Percentiles rank a stretch among this genome's conserved stretches.
phyloP scores from a whole-genome alignment of 2,797 vertebrate genomes.

The Corythornis leucogaster region DNA sequence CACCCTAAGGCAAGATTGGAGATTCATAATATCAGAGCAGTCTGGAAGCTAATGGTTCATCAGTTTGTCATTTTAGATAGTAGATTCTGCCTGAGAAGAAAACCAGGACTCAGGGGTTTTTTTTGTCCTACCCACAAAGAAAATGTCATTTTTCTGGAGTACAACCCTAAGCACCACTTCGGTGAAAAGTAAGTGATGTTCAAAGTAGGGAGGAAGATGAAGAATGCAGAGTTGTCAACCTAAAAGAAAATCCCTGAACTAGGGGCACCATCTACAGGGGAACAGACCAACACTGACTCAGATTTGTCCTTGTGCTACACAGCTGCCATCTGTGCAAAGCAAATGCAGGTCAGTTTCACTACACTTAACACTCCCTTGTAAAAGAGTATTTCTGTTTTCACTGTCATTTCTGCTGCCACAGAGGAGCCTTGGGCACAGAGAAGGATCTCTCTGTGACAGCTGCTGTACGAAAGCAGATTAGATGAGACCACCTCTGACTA shows the following conservation, averaged over 20 bases:
- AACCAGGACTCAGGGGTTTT: background rate
- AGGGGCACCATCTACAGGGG: slow-evolving; percentile 72
- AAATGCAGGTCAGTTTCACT: background rate
- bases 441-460: background rate
- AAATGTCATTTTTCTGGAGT: background rate
- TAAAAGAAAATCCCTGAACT: slow-evolving; percentile 46
- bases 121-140: background rate
- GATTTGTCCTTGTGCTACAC: background rate
- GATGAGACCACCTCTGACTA: slow-evolving; percentile 3
- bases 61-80: background rate
- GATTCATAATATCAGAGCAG: background rate
- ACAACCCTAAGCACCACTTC: background rate
- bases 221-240: background rate
- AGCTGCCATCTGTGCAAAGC: slow-evolving; percentile 7
- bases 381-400: background rate
- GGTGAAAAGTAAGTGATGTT: background rate
- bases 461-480: background rate
- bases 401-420: background rate
- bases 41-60: background rate
- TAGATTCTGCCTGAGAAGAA: background rate
- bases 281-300: slow-evolving; percentile 27
- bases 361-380: background rate
- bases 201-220: background rate
- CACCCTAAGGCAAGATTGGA: background rate
- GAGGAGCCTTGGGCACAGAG: background rate